Percentiles rank a stretch among this genome's conserved stretches.
Evolutionary conservation across 23 tunicate genomes (phyloP).

Genomic region (Styela plicata): DNA sequence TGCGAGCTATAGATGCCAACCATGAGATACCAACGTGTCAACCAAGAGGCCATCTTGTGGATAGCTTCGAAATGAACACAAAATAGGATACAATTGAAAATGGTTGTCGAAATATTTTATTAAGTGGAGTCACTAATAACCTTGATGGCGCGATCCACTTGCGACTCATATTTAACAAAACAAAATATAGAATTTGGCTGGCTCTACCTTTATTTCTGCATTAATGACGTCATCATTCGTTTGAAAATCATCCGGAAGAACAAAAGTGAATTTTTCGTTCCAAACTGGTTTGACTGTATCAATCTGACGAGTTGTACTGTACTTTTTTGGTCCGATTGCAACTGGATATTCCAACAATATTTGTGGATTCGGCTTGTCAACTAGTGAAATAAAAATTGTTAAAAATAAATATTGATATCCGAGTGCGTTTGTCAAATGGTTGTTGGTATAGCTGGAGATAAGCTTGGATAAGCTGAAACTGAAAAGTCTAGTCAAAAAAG

Average conservation of each 20-base stretch:
- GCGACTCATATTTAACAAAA: background rate
- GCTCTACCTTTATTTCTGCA: background rate
- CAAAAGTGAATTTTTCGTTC: conserved; percentile 21
- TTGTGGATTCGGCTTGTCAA: conserved; percentile 27
- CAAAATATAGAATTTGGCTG: background rate
- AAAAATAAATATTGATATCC: no score
- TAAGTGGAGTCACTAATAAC: background rate
- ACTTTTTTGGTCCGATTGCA: conserved; percentile 18
- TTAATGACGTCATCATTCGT: background rate
- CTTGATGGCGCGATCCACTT: background rate
- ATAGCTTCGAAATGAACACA: no score
- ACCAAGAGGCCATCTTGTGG: no score
- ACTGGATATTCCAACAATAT: background rate
- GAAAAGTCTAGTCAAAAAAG: no score
- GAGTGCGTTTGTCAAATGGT: no score
- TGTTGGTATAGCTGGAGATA: no score
- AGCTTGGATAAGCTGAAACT: no score
- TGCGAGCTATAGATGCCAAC: no score
- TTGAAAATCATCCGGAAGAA: conserved; percentile 19
- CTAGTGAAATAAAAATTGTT: background rate
- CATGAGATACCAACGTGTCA: no score
- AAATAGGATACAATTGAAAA: background rate
- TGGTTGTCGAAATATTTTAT: background rate
- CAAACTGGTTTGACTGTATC: conserved; percentile 14
- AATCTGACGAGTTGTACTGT: background rate